Conservation (phyloP, 2,797 vertebrate species). For the Tapera naevia region DNA sequence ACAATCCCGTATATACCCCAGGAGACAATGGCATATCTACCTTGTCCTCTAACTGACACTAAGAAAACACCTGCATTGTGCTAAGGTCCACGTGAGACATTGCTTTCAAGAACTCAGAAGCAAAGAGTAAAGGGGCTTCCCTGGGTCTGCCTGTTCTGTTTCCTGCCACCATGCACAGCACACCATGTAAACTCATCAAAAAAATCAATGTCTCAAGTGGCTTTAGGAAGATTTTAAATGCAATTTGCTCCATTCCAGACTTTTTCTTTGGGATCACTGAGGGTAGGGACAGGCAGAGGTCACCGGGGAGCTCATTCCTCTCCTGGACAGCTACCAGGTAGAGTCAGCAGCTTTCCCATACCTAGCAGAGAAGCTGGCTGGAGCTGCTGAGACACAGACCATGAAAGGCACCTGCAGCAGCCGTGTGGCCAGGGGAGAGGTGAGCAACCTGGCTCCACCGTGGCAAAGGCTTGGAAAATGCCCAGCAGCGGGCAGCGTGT, state of each 20-base stretch:
- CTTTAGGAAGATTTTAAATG: background rate
- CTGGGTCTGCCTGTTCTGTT: background rate
- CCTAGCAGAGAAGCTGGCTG: background rate
- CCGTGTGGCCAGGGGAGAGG: background rate
- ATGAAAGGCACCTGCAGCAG: background rate
- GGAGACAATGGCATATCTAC: background rate
- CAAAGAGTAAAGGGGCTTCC: background rate
- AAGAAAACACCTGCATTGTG: background rate
- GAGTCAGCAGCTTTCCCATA: background rate
- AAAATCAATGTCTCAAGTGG: background rate
- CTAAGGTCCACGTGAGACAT: background rate
- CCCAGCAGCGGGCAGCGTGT: fast-evolving
- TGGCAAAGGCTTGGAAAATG: background rate
- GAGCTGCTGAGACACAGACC: background rate
- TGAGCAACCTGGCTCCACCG: background rate
- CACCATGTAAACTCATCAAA: background rate
- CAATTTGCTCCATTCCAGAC: background rate
- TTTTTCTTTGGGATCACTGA: background rate
- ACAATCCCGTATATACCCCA: background rate
- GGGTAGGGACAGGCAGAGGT: background rate
- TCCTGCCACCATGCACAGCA: background rate
- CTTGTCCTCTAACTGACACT: background rate
- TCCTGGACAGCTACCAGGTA: background rate
- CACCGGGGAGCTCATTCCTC: background rate
- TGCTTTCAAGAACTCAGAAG: background rate